Base-by-base conservation (phyloP, 1,140 invertebrate genomes). In the Glomeris maerens region DNA sequence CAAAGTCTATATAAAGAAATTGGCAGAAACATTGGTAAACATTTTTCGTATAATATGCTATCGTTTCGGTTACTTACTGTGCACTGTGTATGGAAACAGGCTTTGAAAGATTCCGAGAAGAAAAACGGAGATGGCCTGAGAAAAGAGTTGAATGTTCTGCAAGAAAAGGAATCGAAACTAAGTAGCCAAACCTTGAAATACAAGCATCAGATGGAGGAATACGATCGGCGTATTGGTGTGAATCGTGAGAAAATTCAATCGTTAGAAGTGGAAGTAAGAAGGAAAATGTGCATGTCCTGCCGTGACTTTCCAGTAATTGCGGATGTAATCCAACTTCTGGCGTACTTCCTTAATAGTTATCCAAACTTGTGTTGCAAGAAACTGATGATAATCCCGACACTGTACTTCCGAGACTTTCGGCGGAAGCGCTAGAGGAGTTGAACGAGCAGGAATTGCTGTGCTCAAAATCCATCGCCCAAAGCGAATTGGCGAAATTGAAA, bases 141-240 rank as follows among this genome's bases (percentile, higher is more conserved):
- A 27, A 52, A 50, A 26, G 48, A 51, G 31, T 27, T 58, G 7
- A 44, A 48, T 20, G 49, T 41, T 10, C 27, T 55, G 39, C 29
- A 52, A 45, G 44, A 40, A 3, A 36, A 59, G 27, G 10, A 55
- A 44, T 36, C 39, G 27, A 56, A 62, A 45, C 10, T 17, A 25
- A 22, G 45, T 21, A 27, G 13, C 10, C 31, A 53, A 45, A 76
- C 85, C 47, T 71, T 86, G 2, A 81, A 88, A 58, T 63, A 85
- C 1, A 83, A 88, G 49, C 79, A 85, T 53, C 78, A 83, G 50
- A 54, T 88, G 0, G 77, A 76, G 45, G 77, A 78, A 39, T 72
- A 74, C 41, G 73, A 75, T 13, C 78, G 76, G 27, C 64, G 72
- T 17, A 65, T 90, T 42, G 75, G 78, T 21, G 80, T 83, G 2